phyloP scores from a whole-genome alignment of 2,888 invertebrate species.

The Lithophane leautieri region DNA sequence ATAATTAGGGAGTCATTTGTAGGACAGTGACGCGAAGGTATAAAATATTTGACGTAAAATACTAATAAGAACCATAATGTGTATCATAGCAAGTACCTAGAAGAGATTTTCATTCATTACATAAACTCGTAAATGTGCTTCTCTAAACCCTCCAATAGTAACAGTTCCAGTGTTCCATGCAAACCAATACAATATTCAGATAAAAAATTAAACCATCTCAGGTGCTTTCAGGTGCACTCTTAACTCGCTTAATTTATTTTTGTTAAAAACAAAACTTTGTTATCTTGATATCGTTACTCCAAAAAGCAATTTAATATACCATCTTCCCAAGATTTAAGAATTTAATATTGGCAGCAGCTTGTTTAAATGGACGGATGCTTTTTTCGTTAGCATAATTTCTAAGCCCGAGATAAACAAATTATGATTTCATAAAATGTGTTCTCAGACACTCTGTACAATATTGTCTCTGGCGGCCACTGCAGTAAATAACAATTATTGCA shows the following conservation, averaged over 20 bases:
- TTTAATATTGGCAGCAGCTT: slow-evolving; percentile 87
- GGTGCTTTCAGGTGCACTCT: slow-evolving; percentile 34
- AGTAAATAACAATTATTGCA: slow-evolving; percentile 77
- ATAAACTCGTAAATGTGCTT: background rate
- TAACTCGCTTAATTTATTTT: slow-evolving; percentile 35
- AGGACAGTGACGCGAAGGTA: background rate
- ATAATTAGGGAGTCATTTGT: background rate
- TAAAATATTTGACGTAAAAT: background rate
- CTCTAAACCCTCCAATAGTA: background rate
- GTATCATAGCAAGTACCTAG: background rate
- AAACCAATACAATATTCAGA: background rate
- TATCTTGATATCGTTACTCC: slow-evolving; percentile 56
- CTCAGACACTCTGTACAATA: slow-evolving; percentile 57
- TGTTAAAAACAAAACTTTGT: slow-evolving; percentile 47
- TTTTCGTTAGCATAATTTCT: slow-evolving; percentile 82
- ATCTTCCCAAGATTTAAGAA: slow-evolving; percentile 80
- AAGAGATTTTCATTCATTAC: background rate
- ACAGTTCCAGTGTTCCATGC: background rate
- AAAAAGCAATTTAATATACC: slow-evolving; percentile 75
- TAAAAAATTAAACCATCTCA: slow-evolving; percentile 14
- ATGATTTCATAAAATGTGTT: slow-evolving; percentile 76
- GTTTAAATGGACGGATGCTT: slow-evolving; percentile 82
- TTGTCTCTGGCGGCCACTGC: slow-evolving; percentile 67
- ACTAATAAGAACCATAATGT: too few species aligned
- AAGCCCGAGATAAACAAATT: slow-evolving; percentile 81